These are phyloP conservation scores for Acromyrmex charruanus DNA, from an alignment of 1,140 invertebrate species.

Conservation along the genomic window DNA sequence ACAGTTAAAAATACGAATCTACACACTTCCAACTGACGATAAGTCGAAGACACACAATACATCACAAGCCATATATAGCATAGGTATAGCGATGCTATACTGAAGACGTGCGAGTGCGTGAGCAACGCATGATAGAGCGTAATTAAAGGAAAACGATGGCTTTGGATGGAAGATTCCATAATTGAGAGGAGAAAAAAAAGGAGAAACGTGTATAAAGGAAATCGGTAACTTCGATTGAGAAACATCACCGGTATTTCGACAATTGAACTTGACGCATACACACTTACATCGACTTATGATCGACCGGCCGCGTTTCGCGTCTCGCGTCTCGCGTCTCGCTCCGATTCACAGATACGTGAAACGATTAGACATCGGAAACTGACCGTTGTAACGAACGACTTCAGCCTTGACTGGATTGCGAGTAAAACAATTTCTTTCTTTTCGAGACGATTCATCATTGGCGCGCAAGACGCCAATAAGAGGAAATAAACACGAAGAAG, in stretches of 20 bases:
- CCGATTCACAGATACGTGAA: neutral
- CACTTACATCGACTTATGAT: neutral
- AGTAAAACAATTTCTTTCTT: neutral
- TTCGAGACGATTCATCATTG: neutral
- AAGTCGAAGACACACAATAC: neutral
- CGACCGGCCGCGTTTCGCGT: neutral
- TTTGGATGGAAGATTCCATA: neutral
- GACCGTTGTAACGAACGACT: neutral
- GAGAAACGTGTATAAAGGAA: neutral
- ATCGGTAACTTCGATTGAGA: neutral
- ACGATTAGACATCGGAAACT: neutral
- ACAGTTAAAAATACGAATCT: neutral
- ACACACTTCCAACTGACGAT: neutral
- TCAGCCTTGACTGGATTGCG: neutral
- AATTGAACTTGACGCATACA: neutral
- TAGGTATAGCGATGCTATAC: neutral
- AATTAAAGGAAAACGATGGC: conserved; percentile 39
- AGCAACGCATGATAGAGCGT: neutral
- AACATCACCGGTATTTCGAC: neutral
- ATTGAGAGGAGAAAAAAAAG: neutral
- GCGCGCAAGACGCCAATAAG: neutral
- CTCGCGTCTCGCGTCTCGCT: conserved; percentile 1
- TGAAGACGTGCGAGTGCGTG: neutral
- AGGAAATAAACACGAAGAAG: neutral
- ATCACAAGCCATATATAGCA: neutral